Evolutionary conservation across 2,113 vertebrate species (phyloP), one percentile per base, ranked within the genome.

Genomic region (Elachura formosa): DNA sequence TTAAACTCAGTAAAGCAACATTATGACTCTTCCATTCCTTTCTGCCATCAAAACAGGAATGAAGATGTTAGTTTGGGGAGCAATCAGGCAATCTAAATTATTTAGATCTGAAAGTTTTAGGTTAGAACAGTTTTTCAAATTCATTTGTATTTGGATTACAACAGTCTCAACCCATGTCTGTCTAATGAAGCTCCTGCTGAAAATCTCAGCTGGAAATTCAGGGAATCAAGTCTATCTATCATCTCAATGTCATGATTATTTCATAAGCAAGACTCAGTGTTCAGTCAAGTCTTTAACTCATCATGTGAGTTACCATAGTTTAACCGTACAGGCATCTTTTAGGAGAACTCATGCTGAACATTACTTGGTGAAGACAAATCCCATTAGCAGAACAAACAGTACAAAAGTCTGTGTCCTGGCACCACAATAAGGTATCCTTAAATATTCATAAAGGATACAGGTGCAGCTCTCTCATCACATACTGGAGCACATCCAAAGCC

Each of bases 121-220:
- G 91, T 97, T 97, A 83, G 88, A 96, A 97, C 63, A 69, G 63
- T 94, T 97, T 97, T 97, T 96, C 86, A 96, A 91, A 91, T 95
- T 97, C 82, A 94, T 97, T 97, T 97, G 84, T 96, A 95, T 95
- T 94, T 97, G 94, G 87, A 91, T 92, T 97, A 88, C 67, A 97
- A 77, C 79, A 94, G 86, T 54, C 96, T 94, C 90, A 91, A 97
- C 78, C 69, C 90, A 91, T 33, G 73, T 96, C 96, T 96, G 88
- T 96, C 94, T 98, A 97, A 98, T 97, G 97, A 98, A 98, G 93
- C 94, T 97, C 97, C 94, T 58, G 96, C 97, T 97, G 97, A 96
- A 98, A 98, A 97, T 96, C 97, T 97, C 97, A 95, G 97, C 95
- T 97, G 98, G 97, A 98, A 97, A 95, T 97, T 97, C 91, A 84